These are phyloP conservation scores for Pollenia amentaria DNA, from an alignment of 2,888 invertebrate species.

Conservation along the genomic window DNA sequence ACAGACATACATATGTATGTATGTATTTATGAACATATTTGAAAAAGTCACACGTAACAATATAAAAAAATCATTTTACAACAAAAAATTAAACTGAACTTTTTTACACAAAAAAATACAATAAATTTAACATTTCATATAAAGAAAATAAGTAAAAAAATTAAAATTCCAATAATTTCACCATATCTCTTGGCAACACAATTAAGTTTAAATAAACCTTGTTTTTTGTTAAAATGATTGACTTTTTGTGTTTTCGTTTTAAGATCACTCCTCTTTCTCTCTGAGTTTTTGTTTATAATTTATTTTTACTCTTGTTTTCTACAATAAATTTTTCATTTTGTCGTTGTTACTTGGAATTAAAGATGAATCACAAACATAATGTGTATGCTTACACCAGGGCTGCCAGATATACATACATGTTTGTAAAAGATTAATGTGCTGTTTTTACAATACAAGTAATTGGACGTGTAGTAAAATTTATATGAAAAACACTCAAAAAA, in stretches of 20 bases:
- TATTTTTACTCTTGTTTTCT: slow-evolving; percentile 21
- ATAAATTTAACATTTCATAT: slow-evolving; percentile 36
- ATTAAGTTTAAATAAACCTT: slow-evolving; percentile 35
- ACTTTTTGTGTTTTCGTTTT: not conserved
- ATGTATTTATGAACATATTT: too few species aligned
- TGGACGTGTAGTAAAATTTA: too few species aligned
- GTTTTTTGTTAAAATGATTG: not conserved
- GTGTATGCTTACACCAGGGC: too few species aligned
- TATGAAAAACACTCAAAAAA: too few species aligned
- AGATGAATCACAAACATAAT: slow-evolving; percentile 59
- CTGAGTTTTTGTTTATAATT: slow-evolving; percentile 31
- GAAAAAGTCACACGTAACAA: too few species aligned
- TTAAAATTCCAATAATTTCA: slow-evolving; percentile 39
- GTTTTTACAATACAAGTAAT: too few species aligned
- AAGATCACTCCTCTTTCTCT: slow-evolving; percentile 6
- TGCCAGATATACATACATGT: not conserved
- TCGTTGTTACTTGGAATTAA: slow-evolving; percentile 59
- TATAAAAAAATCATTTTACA: slow-evolving; percentile 16
- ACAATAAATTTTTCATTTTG: slow-evolving; percentile 36
- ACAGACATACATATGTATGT: not conserved
- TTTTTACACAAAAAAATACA: not conserved
- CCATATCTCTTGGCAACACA: slow-evolving; percentile 23
- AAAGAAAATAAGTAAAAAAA: not conserved
- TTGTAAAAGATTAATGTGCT: not conserved
- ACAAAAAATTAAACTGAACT: slow-evolving; percentile 2